phyloP scores from a whole-genome alignment of 2,888 invertebrate species.

The Lithophane ornitopus region DNA sequence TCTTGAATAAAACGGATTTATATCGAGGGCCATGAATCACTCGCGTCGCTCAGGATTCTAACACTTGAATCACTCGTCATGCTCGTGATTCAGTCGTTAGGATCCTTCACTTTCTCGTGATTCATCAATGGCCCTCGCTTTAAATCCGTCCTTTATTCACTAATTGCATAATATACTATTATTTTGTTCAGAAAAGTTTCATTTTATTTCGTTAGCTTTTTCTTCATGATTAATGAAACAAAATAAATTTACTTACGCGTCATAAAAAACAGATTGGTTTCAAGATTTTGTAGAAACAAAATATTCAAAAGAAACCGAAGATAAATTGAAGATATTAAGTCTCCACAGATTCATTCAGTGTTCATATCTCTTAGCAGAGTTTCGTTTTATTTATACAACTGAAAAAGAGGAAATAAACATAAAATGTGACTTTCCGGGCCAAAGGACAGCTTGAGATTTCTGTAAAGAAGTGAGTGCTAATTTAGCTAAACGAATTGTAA shows the following conservation, averaged over 20 bases:
- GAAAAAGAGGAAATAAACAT: conserved; percentile 70
- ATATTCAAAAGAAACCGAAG: conserved; percentile 63
- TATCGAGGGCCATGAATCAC: too few species aligned
- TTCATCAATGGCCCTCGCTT: too few species aligned
- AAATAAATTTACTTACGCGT: conserved; percentile 48
- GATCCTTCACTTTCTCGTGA: too few species aligned
- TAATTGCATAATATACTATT: too few species aligned
- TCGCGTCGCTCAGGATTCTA: too few species aligned
- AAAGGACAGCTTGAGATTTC: conserved; percentile 66
- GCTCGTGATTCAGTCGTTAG: too few species aligned
- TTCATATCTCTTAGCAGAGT: conserved; percentile 65
- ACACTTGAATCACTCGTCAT: too few species aligned
- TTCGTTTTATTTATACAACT: conserved; percentile 67
- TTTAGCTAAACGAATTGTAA: conserved; percentile 76
- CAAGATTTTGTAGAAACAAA: conserved; percentile 52
- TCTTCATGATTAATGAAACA: conserved; percentile 44
- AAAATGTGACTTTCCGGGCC: conserved; percentile 69
- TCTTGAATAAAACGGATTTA: too few species aligned
- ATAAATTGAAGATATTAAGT: conserved; percentile 66
- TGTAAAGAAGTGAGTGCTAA: conserved; percentile 75
- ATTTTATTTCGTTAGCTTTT: conserved; percentile 39
- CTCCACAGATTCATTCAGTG: conserved; percentile 63
- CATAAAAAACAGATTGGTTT: conserved; percentile 53
- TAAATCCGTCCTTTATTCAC: too few species aligned
- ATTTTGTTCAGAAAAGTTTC: conserved; percentile 14